Conservation (phyloP, 2,113 vertebrate genomes). For the Melanerpes formicivorus region DNA sequence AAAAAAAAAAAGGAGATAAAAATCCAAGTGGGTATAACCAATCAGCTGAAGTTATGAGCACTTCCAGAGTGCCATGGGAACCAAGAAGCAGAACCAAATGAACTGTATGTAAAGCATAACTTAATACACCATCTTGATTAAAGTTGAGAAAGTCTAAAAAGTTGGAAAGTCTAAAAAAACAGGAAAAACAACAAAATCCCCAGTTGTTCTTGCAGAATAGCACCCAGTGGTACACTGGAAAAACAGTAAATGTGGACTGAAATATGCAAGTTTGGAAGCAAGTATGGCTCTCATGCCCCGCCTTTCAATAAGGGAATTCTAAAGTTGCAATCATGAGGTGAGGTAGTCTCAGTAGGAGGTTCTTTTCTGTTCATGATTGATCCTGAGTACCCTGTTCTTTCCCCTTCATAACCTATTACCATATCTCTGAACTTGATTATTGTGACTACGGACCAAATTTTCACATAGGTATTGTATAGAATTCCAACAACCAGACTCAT, state of each 20-base stretch:
- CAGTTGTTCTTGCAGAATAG: background rate
- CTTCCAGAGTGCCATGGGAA: background rate
- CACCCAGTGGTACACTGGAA: background rate
- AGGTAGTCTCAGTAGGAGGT: constrained; percentile 26
- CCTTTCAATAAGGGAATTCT: background rate
- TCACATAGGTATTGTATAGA: background rate
- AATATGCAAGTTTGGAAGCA: background rate
- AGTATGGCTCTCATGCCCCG: background rate
- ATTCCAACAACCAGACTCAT: constrained; percentile 24
- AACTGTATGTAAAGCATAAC: background rate
- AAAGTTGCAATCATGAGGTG: constrained; percentile 27
- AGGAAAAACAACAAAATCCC: background rate
- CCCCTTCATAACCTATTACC: constrained; percentile 6
- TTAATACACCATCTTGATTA: background rate
- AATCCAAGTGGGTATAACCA: constrained; percentile 43
- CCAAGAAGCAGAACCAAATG: background rate
- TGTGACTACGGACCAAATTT: constrained; percentile 9
- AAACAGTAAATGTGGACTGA: background rate
- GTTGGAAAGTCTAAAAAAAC: background rate
- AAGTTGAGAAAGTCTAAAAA: background rate
- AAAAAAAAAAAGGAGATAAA: constrained; percentile 5
- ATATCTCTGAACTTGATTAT: constrained; percentile 34
- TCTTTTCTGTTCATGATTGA: constrained; percentile 38
- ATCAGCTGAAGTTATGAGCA: background rate
- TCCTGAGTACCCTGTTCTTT: constrained; percentile 15